Evolutionary conservation across 2,888 invertebrate species (phyloP).

Genomic region (Drosophila fungiperda): DNA sequence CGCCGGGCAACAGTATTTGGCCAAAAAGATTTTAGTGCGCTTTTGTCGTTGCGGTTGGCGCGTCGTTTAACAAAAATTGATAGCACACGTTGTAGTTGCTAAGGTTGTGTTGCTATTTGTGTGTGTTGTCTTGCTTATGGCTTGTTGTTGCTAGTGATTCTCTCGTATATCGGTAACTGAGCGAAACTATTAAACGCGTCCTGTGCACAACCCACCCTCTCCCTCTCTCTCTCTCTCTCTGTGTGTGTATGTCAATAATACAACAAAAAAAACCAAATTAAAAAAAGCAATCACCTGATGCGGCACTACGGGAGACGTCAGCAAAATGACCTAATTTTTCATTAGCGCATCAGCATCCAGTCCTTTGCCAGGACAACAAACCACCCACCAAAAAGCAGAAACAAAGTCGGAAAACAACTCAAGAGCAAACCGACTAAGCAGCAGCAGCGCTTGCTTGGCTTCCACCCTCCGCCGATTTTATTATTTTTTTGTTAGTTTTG

Average conservation of each 20-base stretch:
- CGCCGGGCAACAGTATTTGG: constrained; percentile 54
- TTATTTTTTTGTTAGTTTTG: not conserved
- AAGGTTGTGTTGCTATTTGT: constrained; percentile 11
- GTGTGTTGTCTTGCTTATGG: constrained; percentile 8
- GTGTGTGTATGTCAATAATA: constrained; percentile 17
- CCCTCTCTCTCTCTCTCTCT: not conserved
- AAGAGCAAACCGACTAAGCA: not conserved
- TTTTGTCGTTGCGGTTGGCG: constrained; percentile 72
- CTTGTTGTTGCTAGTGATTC: not conserved
- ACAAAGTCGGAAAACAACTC: not conserved
- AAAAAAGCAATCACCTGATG: constrained; percentile 49
- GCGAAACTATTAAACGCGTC: constrained; percentile 6
- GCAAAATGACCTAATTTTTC: constrained; percentile 66
- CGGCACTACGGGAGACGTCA: constrained; percentile 41
- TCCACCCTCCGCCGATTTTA: not conserved
- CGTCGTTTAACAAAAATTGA: constrained; percentile 45
- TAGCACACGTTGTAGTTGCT: not conserved
- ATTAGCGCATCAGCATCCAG: constrained; percentile 24
- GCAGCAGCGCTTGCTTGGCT: constrained; percentile 22
- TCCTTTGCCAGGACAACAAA: constrained; percentile 49
- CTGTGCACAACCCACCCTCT: constrained; percentile 1
- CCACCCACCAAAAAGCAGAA: constrained; percentile 22
- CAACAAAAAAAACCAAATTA: not conserved
- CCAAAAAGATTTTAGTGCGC: constrained; percentile 71
- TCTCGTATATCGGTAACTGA: not conserved